Evolutionary conservation across 2,888 invertebrate species (phyloP).

Genomic region (Caenorhabditis imperialis): DNA sequence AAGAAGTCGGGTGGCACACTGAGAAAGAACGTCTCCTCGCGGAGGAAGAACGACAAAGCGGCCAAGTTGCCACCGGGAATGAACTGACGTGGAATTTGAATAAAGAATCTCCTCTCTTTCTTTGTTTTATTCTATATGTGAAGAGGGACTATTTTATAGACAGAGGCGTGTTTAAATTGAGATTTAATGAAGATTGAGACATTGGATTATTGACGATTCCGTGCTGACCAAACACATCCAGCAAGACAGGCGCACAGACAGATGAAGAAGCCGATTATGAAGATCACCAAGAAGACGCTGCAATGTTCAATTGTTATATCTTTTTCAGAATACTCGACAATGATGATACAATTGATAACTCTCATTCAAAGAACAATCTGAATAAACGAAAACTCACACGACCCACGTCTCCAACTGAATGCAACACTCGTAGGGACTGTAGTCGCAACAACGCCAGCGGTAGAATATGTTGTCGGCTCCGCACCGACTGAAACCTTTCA

Average conservation of each 20-base stretch:
- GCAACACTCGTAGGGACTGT: slow-evolving; percentile 71
- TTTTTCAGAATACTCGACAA: too few relatives aligned
- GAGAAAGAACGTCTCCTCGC: too few relatives aligned
- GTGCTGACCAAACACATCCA: slow-evolving; percentile 61
- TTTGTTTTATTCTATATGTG: too few relatives aligned
- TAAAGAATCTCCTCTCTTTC: too few relatives aligned
- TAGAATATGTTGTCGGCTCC: slow-evolving; percentile 70
- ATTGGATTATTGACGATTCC: slow-evolving; percentile 35
- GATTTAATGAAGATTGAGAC: too few relatives aligned
- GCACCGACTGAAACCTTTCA: slow-evolving; percentile 56
- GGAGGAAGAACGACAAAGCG: too few relatives aligned
- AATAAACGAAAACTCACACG: slow-evolving; percentile 61
- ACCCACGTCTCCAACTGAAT: slow-evolving; percentile 71
- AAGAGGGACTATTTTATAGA: too few relatives aligned
- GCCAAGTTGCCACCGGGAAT: too few relatives aligned
- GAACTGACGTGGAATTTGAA: too few relatives aligned
- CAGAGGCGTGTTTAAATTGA: too few relatives aligned
- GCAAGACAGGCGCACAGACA: slow-evolving; percentile 66
- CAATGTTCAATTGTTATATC: slow-evolving; percentile 6
- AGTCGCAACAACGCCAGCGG: slow-evolving; percentile 70
- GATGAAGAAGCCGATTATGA: slow-evolving; percentile 63
- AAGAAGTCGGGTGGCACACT: too few relatives aligned
- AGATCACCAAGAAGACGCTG: slow-evolving; percentile 64
- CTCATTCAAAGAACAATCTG: background rate
- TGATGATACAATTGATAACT: background rate